Percentiles rank a stretch among this genome's conserved stretches.
Conservation (phyloP, 1,140 invertebrate species). For the Philotrypesis tridentata region DNA sequence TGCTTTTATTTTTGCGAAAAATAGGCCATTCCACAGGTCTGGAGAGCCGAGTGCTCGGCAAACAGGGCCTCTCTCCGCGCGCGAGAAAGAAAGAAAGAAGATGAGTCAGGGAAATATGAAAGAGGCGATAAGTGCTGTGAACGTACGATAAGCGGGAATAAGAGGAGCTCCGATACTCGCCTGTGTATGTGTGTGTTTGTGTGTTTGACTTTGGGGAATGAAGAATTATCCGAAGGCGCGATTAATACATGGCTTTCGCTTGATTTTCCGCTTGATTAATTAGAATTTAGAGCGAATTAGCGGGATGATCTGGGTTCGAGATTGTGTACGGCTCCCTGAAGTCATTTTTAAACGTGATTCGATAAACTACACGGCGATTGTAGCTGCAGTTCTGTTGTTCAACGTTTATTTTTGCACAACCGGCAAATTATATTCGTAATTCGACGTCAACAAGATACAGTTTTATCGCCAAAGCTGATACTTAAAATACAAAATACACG, state of each 20-base stretch:
- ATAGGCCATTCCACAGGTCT: constrained; percentile 35
- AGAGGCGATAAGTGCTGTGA: not conserved
- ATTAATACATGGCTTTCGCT: constrained; percentile 3
- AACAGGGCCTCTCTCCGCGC: not conserved
- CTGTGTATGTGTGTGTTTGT: not conserved
- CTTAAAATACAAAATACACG: too few species aligned
- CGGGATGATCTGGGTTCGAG: too few species aligned
- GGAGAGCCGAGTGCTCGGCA: constrained; percentile 11
- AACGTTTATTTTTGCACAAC: too few species aligned
- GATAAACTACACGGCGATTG: too few species aligned
- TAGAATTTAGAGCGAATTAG: too few species aligned
- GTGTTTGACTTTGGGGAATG: not conserved
- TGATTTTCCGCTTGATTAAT: not conserved
- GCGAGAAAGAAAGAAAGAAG: not conserved
- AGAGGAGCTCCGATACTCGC: not conserved
- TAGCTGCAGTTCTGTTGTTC: too few species aligned
- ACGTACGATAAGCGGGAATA: constrained; percentile 20
- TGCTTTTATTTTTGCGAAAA: constrained; percentile 20
- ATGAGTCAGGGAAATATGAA: constrained; percentile 20
- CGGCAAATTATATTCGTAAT: too few species aligned
- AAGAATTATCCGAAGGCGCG: not conserved
- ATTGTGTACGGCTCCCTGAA: too few species aligned
- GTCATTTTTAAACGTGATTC: too few species aligned
- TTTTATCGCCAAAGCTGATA: too few species aligned
- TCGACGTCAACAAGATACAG: too few species aligned